phyloP scores from a whole-genome alignment of 2,888 invertebrate genomes.

The Aphrophora alni region DNA sequence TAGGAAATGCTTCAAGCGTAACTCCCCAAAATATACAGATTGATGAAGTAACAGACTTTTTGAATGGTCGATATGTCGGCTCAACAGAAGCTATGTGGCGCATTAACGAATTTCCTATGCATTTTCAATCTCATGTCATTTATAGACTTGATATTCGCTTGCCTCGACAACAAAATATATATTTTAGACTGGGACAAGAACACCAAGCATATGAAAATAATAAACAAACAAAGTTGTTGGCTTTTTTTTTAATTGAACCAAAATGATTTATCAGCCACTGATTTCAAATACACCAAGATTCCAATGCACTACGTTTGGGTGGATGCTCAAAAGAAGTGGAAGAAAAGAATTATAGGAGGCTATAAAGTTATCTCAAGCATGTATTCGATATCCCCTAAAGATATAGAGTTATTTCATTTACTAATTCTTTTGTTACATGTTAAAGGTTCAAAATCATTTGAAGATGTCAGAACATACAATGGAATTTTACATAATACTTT shows the following conservation, averaged over 20 bases:
- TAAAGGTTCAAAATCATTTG: constrained; percentile 3
- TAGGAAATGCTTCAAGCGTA: too few species aligned
- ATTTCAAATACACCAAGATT: background rate
- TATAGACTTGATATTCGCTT: background rate
- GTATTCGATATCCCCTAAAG: background rate
- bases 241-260: constrained; percentile 10
- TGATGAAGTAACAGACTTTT: too few species aligned
- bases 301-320: too few species aligned
- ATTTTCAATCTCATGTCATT: constrained; percentile 3
- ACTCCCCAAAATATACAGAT: too few species aligned
- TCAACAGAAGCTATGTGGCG: too few species aligned
- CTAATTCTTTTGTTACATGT: background rate
- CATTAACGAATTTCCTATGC: background rate
- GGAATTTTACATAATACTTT: background rate
- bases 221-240: background rate
- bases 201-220: too few species aligned
- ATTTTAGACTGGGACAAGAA: too few species aligned
- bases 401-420: background rate
- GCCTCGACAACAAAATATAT: constrained; percentile 3
- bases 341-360: background rate
- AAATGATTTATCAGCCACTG: background rate
- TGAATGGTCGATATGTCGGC: too few species aligned
- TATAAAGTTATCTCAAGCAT: constrained; percentile 11
- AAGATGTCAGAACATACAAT: constrained; percentile 15
- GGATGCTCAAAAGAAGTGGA: background rate